phyloP scores from a whole-genome alignment of 53 echinoderm and acorn worm species.

The Apostichopus leukothele region DNA sequence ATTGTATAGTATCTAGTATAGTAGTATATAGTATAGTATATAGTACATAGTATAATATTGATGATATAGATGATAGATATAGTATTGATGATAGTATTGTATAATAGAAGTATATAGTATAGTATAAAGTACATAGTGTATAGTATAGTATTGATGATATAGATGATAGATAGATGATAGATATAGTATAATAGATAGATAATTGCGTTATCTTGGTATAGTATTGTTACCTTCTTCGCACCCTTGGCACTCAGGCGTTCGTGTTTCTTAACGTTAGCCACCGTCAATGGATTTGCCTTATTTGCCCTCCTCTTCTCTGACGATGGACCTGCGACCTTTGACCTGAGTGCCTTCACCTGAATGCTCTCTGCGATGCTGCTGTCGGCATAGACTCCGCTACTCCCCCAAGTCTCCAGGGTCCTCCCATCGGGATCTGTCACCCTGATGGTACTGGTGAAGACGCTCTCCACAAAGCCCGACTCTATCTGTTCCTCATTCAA shows the following conservation, averaged over 20 bases:
- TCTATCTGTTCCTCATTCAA: slow-evolving; percentile 46
- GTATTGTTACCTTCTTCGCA: slow-evolving; percentile 13
- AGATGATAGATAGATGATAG: too few species aligned
- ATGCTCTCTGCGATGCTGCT: slow-evolving; percentile 4
- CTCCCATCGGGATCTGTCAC: slow-evolving; percentile 37
- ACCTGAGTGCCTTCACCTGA: not conserved
- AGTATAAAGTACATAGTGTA: too few species aligned
- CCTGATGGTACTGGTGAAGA: slow-evolving; percentile 49
- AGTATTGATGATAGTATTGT: too few species aligned
- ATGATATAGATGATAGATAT: too few species aligned
- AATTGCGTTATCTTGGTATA: too few species aligned
- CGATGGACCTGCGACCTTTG: slow-evolving; percentile 54
- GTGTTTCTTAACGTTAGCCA: slow-evolving; percentile 68
- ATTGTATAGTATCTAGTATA: too few species aligned
- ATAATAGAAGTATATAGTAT: too few species aligned
- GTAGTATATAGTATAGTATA: too few species aligned
- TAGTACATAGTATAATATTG: too few species aligned
- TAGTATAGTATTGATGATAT: too few species aligned
- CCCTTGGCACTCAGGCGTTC: slow-evolving; percentile 61
- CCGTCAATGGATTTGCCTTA: slow-evolving; percentile 70
- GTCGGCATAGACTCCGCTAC: slow-evolving; percentile 70
- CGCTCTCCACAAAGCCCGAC: slow-evolving; percentile 71
- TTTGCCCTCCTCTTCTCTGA: slow-evolving; percentile 29
- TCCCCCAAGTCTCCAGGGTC: slow-evolving; percentile 51
- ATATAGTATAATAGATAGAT: too few species aligned